Conservation (phyloP, 1,140 invertebrate species). For the Tenebrio molitor region DNA sequence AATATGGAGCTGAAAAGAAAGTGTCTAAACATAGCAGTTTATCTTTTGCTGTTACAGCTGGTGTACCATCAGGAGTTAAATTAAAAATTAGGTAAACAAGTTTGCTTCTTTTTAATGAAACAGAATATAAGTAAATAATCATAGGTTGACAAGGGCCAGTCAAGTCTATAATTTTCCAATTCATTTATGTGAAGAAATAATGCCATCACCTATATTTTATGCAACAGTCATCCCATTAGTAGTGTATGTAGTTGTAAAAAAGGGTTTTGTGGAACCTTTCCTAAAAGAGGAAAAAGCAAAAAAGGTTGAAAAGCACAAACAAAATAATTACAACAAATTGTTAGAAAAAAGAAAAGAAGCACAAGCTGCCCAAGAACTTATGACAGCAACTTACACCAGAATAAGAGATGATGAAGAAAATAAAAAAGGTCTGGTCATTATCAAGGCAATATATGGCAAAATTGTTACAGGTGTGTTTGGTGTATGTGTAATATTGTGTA, state of each 20-base stretch:
- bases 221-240: conserved; percentile 90
- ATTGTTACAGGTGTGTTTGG: conserved; percentile 47
- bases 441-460: conserved; percentile 87
- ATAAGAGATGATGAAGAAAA: conserved; percentile 83
- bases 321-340: conserved; percentile 81
- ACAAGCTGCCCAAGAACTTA: conserved; percentile 86
- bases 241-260: conserved; percentile 85
- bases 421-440: conserved; percentile 87
- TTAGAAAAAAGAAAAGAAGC: conserved; percentile 87
- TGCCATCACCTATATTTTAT: conserved; percentile 92
- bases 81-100: conserved; percentile 84
- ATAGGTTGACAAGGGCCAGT: conserved; percentile 85
- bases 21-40: conserved; percentile 92
- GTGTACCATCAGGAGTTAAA: conserved; percentile 88
- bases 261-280: conserved; percentile 89
- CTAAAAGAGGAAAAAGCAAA: conserved; percentile 80
- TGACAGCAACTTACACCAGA: conserved; percentile 85
- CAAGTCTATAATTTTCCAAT: conserved; percentile 93
- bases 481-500: too few relatives aligned
- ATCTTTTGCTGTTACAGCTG: conserved; percentile 86
- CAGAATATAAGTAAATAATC: too few relatives aligned
- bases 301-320: conserved; percentile 81
- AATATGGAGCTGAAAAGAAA: conserved; percentile 94
- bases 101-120: too few relatives aligned
- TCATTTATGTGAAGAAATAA: conserved; percentile 89